Evolutionary conservation across 2,113 vertebrate genomes (phyloP).

Genomic region (Hippocampus barbouri): DNA sequence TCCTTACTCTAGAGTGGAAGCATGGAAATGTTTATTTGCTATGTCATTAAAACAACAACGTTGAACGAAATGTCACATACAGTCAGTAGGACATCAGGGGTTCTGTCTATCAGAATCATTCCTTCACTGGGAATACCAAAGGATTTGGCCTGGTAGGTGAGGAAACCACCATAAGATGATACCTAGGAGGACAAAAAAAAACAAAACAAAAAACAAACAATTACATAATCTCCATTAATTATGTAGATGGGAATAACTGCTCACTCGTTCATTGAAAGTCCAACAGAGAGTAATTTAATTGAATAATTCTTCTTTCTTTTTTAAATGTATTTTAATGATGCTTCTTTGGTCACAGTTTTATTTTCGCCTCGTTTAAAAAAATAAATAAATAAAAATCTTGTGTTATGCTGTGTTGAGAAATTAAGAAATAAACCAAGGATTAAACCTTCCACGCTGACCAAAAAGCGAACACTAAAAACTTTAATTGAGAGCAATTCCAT

Average conservation of each 20-base stretch:
- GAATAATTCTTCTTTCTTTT: neutral
- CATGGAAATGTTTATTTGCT: neutral
- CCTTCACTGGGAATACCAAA: slow-evolving; percentile 89
- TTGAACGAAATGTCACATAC: slow-evolving; percentile 64
- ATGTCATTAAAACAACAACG: neutral
- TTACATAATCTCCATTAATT: too few species aligned
- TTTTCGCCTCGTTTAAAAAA: too few species aligned
- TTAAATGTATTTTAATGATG: neutral
- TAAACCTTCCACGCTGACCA: neutral
- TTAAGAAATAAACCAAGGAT: neutral
- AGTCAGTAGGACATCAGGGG: slow-evolving; percentile 78
- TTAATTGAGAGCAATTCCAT: neutral
- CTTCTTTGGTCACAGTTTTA: neutral
- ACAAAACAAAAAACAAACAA: neutral
- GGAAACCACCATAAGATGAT: slow-evolving; percentile 89
- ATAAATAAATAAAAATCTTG: too few species aligned
- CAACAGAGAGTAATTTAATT: neutral
- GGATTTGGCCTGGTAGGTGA: slow-evolving; percentile 88
- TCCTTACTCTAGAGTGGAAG: slow-evolving; percentile 69
- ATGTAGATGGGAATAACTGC: too few species aligned
- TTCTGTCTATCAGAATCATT: slow-evolving; percentile 80
- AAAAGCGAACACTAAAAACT: neutral
- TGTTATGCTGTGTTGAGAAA: neutral
- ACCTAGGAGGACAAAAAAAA: slow-evolving; percentile 67
- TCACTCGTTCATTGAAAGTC: neutral